These are phyloP conservation scores for Paramormyrops hopkinsi DNA, from an alignment of 2,797 vertebrate species.

Conservation along the genomic window DNA sequence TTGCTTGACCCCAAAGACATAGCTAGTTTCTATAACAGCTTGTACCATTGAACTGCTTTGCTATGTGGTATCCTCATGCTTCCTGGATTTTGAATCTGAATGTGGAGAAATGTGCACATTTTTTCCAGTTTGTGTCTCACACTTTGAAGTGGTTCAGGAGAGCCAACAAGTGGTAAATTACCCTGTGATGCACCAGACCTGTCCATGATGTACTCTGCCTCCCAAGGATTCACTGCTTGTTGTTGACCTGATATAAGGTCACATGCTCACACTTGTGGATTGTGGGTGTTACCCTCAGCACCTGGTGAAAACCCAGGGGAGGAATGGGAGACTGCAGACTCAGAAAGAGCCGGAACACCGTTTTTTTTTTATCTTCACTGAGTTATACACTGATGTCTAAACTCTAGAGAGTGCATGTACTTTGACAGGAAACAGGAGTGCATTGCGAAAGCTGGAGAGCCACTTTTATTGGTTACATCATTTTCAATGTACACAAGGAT, in stretches of 20 bases:
- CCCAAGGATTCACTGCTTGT: not conserved
- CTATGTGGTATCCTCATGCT: not conserved
- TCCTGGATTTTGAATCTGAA: not conserved
- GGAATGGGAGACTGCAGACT: not conserved
- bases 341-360: not conserved
- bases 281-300: not conserved
- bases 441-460: not conserved
- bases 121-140: not conserved
- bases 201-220: not conserved
- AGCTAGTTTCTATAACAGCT: not conserved
- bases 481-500: not conserved
- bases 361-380: not conserved
- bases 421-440: not conserved
- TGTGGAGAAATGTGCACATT: not conserved
- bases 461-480: not conserved
- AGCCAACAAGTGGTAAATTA: not conserved
- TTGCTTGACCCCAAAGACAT: not conserved
- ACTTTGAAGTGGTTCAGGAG: not conserved
- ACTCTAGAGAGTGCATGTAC: not conserved
- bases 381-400: not conserved
- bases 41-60: not conserved
- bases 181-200: not conserved
- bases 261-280: not conserved
- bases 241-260: not conserved
- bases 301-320: not conserved